phyloP scores from a whole-genome alignment of 2,797 vertebrate species.

The Coranthus polyacanthus region DNA sequence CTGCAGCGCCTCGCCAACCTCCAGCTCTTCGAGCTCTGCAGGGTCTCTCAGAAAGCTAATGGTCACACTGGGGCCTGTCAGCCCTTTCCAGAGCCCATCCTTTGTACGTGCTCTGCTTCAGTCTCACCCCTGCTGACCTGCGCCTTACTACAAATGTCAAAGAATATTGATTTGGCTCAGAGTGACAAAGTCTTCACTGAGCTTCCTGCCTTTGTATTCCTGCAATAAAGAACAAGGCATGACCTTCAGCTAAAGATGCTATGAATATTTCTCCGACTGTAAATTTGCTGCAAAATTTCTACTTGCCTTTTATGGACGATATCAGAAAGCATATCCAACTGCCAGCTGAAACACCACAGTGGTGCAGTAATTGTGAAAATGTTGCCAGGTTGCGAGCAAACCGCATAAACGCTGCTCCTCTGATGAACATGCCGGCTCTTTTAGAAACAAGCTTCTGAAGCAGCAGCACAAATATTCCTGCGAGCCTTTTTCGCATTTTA shows the following conservation, averaged over 20 bases:
- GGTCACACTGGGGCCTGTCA: constrained; percentile 79
- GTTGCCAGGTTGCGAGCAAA: constrained; percentile 30
- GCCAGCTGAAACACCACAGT: constrained; percentile 14
- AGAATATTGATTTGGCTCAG: constrained; percentile 84
- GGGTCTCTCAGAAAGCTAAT: constrained; percentile 81
- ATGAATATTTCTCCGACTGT: constrained; percentile 63
- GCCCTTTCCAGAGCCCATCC: constrained; percentile 72
- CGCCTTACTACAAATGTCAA: constrained; percentile 87
- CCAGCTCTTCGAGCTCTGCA: constrained; percentile 66
- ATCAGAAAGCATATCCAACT: neutral
- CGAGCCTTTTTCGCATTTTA: constrained; percentile 26
- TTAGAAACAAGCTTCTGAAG: constrained; percentile 42
- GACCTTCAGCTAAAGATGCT: constrained; percentile 67
- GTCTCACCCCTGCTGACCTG: constrained; percentile 73
- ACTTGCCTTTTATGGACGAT: constrained; percentile 13
- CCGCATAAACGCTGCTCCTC: constrained; percentile 33
- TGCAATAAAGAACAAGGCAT: constrained; percentile 71
- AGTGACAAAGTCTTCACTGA: constrained; percentile 79
- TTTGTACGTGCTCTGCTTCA: constrained; percentile 72
- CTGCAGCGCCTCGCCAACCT: constrained; percentile 58
- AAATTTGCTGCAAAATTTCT: constrained; percentile 23
- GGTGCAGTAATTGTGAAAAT: constrained; percentile 16
- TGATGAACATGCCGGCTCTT: constrained; percentile 28
- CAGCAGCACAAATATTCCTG: constrained; percentile 11
- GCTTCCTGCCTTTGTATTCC: constrained; percentile 75